These are phyloP conservation scores for Columba guinea DNA, from an alignment of 2,797 vertebrate species.

Conservation along the genomic window DNA sequence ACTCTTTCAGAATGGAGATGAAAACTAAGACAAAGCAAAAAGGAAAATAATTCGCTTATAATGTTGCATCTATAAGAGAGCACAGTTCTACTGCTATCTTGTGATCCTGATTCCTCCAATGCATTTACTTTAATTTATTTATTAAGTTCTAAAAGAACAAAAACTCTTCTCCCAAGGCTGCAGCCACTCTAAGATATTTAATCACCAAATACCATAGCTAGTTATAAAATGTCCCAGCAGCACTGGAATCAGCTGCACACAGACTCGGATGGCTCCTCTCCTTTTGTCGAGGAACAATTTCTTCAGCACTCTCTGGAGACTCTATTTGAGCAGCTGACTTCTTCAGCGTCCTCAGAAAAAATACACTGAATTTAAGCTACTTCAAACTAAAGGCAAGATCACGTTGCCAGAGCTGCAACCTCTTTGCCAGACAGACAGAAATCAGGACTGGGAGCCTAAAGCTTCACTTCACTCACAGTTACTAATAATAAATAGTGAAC, in stretches of 20 bases:
- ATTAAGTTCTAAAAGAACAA: neutral
- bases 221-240: neutral
- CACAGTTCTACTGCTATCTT: neutral
- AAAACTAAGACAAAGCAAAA: conserved; percentile 41
- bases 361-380: neutral
- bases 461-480: neutral
- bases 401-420: neutral
- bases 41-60: conserved; percentile 17
- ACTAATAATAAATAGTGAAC: neutral
- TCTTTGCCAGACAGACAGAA: too few relatives aligned
- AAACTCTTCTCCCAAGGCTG: neutral
- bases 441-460: neutral
- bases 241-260: neutral
- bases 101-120: neutral
- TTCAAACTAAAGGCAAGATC: neutral
- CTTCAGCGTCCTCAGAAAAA: neutral
- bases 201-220: neutral
- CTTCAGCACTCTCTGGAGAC: neutral
- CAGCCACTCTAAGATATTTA: neutral
- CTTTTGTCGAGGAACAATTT: neutral
- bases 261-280: neutral
- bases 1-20: conserved; percentile 25
- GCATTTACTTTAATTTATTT: neutral
- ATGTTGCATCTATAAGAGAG: neutral
- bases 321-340: neutral